phyloP scores from a whole-genome alignment of 2,113 vertebrate genomes.

The Phalacrocorax brasilianus region DNA sequence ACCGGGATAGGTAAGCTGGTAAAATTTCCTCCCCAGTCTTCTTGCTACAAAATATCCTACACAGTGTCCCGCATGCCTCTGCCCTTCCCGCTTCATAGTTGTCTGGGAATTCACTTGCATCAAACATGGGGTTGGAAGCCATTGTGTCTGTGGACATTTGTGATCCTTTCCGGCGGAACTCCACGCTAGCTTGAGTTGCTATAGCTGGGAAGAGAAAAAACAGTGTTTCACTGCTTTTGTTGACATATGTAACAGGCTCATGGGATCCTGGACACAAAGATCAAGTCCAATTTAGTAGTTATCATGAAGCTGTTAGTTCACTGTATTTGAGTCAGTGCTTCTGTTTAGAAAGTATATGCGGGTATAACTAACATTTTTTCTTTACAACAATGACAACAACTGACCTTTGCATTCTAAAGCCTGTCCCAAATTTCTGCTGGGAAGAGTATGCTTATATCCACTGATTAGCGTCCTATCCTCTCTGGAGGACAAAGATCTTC shows the following conservation, averaged over 20 bases:
- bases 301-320: slow-evolving; percentile 66
- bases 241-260: slow-evolving; percentile 65
- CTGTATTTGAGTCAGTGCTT: slow-evolving; percentile 64
- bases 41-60: slow-evolving; percentile 98
- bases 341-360: slow-evolving; percentile 62
- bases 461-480: background rate
- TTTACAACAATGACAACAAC: slow-evolving; percentile 1
- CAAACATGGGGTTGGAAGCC: slow-evolving; percentile 91
- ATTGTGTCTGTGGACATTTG: slow-evolving; percentile 95
- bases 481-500: background rate
- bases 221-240: slow-evolving; percentile 54
- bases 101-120: slow-evolving; percentile 92
- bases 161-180: slow-evolving; percentile 91
- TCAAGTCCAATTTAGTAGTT: slow-evolving; percentile 78
- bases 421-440: background rate
- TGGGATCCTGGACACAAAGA: slow-evolving; percentile 94
- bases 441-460: background rate
- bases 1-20: slow-evolving; percentile 97
- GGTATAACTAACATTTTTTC: slow-evolving; percentile 43
- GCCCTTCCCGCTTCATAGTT: slow-evolving; percentile 95
- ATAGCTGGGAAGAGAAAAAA: slow-evolving; percentile 82
- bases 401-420: background rate
- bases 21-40: slow-evolving; percentile 97
- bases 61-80: slow-evolving; percentile 93
- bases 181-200: slow-evolving; percentile 89